Conservation (phyloP, 2,888 invertebrate species). For the Hemithea aestivaria region DNA sequence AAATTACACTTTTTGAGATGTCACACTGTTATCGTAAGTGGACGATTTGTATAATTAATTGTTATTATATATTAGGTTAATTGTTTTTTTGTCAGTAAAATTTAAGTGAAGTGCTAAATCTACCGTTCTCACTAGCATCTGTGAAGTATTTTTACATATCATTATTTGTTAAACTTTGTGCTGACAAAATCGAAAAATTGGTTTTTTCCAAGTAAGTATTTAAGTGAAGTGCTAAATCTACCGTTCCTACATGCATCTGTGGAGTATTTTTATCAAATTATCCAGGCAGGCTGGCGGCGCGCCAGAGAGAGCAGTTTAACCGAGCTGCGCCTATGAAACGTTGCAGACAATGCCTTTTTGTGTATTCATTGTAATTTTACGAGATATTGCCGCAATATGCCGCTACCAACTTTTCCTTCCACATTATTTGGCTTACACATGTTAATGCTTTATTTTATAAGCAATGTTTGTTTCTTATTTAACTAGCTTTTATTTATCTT, state of each 20-base stretch:
- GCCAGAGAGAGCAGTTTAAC: conserved; percentile 26
- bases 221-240: conserved; percentile 10
- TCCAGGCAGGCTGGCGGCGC: conserved; percentile 31
- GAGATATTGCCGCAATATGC: conserved; percentile 26
- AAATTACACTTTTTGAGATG: too few relatives aligned
- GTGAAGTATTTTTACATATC: conserved; percentile 55
- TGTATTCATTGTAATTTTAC: conserved; percentile 31
- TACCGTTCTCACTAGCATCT: conserved; percentile 8
- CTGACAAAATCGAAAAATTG: conserved; percentile 10
- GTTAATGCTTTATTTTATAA: too few relatives aligned
- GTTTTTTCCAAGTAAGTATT: neutral
- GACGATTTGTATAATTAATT: too few relatives aligned
- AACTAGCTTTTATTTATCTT: too few relatives aligned
- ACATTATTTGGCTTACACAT: too few relatives aligned
- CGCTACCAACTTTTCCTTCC: too few relatives aligned
- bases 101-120: conserved; percentile 7
- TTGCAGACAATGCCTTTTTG: conserved; percentile 27
- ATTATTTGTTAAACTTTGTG: too few relatives aligned
- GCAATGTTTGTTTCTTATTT: too few relatives aligned
- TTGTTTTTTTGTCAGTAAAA: conserved; percentile 1
- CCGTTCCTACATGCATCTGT: conserved; percentile 8
- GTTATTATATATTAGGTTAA: too few relatives aligned
- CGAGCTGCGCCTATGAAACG: conserved; percentile 25
- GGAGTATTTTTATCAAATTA: conserved; percentile 67
- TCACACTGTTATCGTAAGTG: too few relatives aligned